These are phyloP conservation scores for Cassiopea andromeda DNA, from an alignment of 30 jellyfish, hydroid and myxozoan genomes.

Conservation along the genomic window DNA sequence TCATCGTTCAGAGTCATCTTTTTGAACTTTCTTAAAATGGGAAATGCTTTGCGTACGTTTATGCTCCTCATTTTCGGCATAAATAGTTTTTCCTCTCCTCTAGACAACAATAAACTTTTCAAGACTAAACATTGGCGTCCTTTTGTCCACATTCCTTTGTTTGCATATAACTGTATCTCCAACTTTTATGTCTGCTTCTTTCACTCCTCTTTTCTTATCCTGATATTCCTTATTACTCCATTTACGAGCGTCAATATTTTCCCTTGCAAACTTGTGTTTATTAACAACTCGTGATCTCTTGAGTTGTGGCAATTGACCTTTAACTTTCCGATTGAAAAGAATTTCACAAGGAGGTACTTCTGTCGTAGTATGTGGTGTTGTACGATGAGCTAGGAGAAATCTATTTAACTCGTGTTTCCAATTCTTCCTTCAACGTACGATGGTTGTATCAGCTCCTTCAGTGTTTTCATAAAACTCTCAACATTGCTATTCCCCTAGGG, in stretches of 20 bases:
- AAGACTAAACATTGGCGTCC: not conserved
- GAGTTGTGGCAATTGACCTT: slow-evolving; percentile 22
- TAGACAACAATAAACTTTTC: not conserved
- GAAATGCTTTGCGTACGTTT: not conserved
- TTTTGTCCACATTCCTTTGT: not conserved
- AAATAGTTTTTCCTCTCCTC: not conserved
- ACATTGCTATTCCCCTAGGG: slow-evolving; percentile 33
- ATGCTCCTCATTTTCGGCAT: not conserved
- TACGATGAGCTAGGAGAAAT: slow-evolving; percentile 23
- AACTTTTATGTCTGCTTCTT: not conserved
- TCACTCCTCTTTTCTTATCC: not conserved
- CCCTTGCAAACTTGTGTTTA: not conserved
- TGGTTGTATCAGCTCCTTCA: slow-evolving; percentile 28
- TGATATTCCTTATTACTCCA: not conserved
- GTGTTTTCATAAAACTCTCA: slow-evolving; percentile 19
- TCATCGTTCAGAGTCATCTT: not conserved
- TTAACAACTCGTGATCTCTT: not conserved
- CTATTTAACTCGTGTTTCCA: slow-evolving; percentile 45
- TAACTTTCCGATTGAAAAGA: slow-evolving; percentile 32
- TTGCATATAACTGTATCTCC: not conserved
- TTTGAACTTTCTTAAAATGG: not conserved
- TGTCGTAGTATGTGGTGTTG: slow-evolving; percentile 55
- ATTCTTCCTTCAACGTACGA: slow-evolving; percentile 27
- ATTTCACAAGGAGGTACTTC: slow-evolving; percentile 39
- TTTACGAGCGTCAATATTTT: not conserved